These are phyloP conservation scores for Diaphora mendica DNA, from an alignment of 2,888 invertebrate species.

Conservation along the genomic window DNA sequence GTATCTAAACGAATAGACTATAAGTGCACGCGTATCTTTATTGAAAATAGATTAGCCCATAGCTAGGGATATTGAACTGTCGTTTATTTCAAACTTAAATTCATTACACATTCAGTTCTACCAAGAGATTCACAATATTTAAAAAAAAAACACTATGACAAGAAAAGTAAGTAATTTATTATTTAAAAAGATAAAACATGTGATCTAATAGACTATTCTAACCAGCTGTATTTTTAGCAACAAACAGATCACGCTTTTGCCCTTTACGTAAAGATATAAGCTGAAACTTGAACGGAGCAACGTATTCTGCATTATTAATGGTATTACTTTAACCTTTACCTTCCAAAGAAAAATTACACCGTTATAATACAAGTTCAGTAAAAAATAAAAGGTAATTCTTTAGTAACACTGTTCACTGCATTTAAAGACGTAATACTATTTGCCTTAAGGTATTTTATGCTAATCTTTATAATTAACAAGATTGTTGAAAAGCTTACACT, in stretches of 20 bases:
- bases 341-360: slow-evolving; percentile 16
- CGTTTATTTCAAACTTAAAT: neutral
- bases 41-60: neutral
- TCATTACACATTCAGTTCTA: neutral
- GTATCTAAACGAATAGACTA: no score
- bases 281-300: slow-evolving; percentile 14
- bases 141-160: no score
- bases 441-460: slow-evolving; percentile 28
- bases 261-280: slow-evolving; percentile 8
- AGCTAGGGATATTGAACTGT: neutral
- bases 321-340: slow-evolving; percentile 21
- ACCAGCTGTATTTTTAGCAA: slow-evolving; percentile 5
- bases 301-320: slow-evolving; percentile 26
- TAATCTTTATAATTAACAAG: slow-evolving; percentile 61
- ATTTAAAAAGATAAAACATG: neutral
- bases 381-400: slow-evolving; percentile 18
- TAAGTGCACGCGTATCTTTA: no score
- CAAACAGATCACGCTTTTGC: slow-evolving; percentile 9
- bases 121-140: no score
- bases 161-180: neutral
- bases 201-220: slow-evolving; percentile 1
- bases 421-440: slow-evolving; percentile 39
- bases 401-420: slow-evolving; percentile 29
- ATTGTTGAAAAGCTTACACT: slow-evolving; percentile 55
- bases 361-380: neutral